A percentile compares a stretch with the other conserved stretches of the same genome.
These are phyloP conservation scores for Tinea semifulvella DNA, from an alignment of 2,888 invertebrate species.

Conservation along the genomic window DNA sequence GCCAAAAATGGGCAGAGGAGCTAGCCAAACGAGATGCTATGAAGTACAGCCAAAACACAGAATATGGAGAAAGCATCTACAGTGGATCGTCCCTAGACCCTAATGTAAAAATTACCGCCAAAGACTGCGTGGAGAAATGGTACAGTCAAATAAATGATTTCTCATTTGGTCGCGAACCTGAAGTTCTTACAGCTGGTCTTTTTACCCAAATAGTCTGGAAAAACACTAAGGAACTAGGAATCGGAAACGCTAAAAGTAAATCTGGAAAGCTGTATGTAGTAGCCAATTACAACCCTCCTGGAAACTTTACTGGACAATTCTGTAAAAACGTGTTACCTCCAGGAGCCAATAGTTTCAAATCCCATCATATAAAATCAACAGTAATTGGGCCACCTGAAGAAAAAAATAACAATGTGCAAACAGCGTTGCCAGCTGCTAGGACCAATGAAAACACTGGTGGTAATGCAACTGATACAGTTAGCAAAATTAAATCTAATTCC, in stretches of 20 bases:
- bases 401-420: constrained; percentile 36
- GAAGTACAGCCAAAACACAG: constrained; percentile 70
- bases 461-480: constrained; percentile 43
- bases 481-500: constrained; percentile 39
- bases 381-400: constrained; percentile 21
- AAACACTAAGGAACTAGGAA: constrained; percentile 75
- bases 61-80: constrained; percentile 76
- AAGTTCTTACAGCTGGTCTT: constrained; percentile 69
- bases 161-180: constrained; percentile 73
- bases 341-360: constrained; percentile 46
- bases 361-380: constrained; percentile 23
- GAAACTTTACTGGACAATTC: constrained; percentile 79
- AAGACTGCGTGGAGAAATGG: constrained; percentile 78
- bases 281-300: constrained; percentile 84
- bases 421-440: constrained; percentile 29
- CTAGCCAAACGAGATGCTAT: constrained; percentile 71
- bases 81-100: constrained; percentile 74
- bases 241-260: constrained; percentile 78
- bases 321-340: constrained; percentile 72
- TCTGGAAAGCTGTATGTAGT: constrained; percentile 86
- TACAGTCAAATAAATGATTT: constrained; percentile 79
- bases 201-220: constrained; percentile 89
- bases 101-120: constrained; percentile 70
- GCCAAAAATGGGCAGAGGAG: constrained; percentile 77
- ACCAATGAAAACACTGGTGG: constrained; percentile 42